Conservation (phyloP, 2,113 vertebrate species). For the Periophthalmodon schlosseri region DNA sequence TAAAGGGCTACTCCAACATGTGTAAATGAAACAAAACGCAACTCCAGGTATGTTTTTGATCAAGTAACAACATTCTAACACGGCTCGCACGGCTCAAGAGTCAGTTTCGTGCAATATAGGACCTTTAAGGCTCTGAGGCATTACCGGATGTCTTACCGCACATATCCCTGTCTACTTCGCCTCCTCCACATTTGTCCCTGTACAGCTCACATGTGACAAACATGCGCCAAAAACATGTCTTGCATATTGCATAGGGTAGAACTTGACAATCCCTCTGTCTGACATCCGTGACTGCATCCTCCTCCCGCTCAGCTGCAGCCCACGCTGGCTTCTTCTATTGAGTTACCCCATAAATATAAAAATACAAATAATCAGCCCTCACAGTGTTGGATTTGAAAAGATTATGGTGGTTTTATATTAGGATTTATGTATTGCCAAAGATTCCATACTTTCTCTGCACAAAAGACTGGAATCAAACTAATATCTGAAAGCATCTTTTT, state of each 20-base stretch:
- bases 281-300: constrained; percentile 39
- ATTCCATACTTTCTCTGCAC: background rate
- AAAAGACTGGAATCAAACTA: background rate
- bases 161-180: background rate
- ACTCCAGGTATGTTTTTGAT: no score
- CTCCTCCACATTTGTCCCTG: constrained; percentile 9
- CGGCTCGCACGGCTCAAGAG: no score
- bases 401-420: background rate
- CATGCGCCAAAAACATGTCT: constrained; percentile 9
- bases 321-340: constrained; percentile 31
- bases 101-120: no score
- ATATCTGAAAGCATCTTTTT: background rate
- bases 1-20: no score
- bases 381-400: constrained; percentile 22
- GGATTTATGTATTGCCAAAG: background rate
- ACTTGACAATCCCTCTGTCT: constrained; percentile 29
- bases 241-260: constrained; percentile 30
- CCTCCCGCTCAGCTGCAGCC: constrained; percentile 11
- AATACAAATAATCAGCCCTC: constrained; percentile 10
- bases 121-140: no score
- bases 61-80: no score
- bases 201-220: constrained; percentile 39
- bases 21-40: no score
- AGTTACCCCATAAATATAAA: constrained; percentile 22
- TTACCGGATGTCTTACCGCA: constrained; percentile 14